phyloP scores from a whole-genome alignment of 2,888 invertebrate genomes.

The Trissonchulus sp. region DNA sequence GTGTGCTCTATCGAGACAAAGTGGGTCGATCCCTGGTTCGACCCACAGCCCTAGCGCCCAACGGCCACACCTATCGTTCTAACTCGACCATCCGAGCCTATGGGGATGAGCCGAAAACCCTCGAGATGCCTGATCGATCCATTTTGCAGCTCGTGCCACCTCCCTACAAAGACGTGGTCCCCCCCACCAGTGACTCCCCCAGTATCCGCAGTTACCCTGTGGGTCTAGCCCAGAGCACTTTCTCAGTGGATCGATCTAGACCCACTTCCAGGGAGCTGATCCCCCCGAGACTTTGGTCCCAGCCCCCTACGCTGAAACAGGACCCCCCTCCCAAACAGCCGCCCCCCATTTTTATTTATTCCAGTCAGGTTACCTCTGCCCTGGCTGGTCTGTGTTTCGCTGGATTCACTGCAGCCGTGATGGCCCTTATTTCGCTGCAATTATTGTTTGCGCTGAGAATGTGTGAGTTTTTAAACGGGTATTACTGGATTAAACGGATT shows the following conservation, averaged over 20 bases:
- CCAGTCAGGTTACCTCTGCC: neutral
- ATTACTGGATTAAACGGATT: no score
- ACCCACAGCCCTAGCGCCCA: no score
- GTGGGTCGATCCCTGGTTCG: no score
- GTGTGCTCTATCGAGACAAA: no score
- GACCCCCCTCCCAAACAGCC: neutral
- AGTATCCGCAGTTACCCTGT: neutral
- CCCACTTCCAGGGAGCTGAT: neutral
- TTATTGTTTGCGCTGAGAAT: neutral
- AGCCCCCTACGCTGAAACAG: neutral
- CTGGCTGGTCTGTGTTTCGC: neutral
- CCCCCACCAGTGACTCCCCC: neutral
- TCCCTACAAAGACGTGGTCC: neutral
- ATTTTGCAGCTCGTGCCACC: neutral
- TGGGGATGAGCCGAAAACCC: neutral
- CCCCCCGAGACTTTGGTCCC: neutral
- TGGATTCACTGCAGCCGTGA: neutral
- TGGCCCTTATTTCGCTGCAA: neutral
- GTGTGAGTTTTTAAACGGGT: neutral
- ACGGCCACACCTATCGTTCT: neutral
- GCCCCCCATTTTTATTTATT: neutral
- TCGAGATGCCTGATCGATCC: neutral
- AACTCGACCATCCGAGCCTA: neutral
- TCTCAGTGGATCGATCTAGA: neutral
- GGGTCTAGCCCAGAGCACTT: neutral